phyloP scores from a whole-genome alignment of 2,888 invertebrate genomes.

The Callimorpha dominula region DNA sequence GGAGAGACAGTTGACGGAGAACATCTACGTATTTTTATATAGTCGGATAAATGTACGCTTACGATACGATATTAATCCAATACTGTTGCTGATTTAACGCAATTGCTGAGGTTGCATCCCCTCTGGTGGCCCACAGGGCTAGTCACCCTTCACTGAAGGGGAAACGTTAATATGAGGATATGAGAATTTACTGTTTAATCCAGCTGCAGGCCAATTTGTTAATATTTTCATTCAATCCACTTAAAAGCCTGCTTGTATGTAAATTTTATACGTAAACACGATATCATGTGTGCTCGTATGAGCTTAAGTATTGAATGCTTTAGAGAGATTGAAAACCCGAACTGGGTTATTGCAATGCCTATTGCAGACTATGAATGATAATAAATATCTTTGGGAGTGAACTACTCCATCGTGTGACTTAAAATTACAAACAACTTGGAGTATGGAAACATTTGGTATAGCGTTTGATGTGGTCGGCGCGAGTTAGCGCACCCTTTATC shows the following conservation, averaged over 20 bases:
- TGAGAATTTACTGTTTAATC: slow-evolving; percentile 87
- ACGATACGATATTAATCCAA: slow-evolving; percentile 79
- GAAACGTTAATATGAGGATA: slow-evolving; percentile 84
- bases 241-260: slow-evolving; percentile 75
- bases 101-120: slow-evolving; percentile 84
- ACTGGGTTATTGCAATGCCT: slow-evolving; percentile 22
- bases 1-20: slow-evolving; percentile 43
- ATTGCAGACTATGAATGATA: not conserved
- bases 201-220: slow-evolving; percentile 85
- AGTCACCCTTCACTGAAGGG: slow-evolving; percentile 81
- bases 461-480: slow-evolving; percentile 64
- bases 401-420: not conserved
- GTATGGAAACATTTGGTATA: slow-evolving; percentile 55
- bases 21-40: slow-evolving; percentile 39
- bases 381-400: not conserved
- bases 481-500: slow-evolving; percentile 76
- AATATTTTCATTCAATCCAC: slow-evolving; percentile 86
- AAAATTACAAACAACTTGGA: slow-evolving; percentile 40
- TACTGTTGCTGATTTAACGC: slow-evolving; percentile 83
- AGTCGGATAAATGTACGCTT: slow-evolving; percentile 49
- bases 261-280: slow-evolving; percentile 56
- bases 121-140: slow-evolving; percentile 67
- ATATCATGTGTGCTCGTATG: slow-evolving; percentile 44
- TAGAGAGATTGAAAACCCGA: slow-evolving; percentile 51
- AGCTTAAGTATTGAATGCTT: slow-evolving; percentile 40